These are phyloP conservation scores for Drosophila paranaensis DNA, from an alignment of 2,888 invertebrate genomes.

Conservation along the genomic window DNA sequence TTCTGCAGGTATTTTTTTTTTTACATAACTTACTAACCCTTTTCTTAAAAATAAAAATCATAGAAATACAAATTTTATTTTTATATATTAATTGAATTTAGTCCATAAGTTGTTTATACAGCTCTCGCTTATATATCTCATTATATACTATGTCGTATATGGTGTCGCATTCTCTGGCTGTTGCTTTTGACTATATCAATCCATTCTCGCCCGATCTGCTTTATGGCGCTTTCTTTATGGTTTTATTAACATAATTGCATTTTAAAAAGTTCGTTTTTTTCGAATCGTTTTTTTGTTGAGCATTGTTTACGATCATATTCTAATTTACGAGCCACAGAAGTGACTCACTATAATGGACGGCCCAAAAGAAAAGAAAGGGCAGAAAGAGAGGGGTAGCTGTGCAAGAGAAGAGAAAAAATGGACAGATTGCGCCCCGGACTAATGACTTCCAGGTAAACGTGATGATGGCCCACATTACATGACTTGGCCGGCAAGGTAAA, in stretches of 20 bases:
- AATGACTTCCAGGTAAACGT: constrained; percentile 79
- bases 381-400: constrained; percentile 34
- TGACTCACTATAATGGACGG: constrained; percentile 39
- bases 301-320: constrained; percentile 58
- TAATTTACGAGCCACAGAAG: constrained; percentile 54
- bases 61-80: too few relatives aligned
- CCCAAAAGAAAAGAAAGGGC: constrained; percentile 6
- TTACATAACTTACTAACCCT: too few relatives aligned
- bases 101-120: neutral
- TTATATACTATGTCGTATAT: neutral
- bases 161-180: neutral
- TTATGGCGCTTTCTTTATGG: constrained; percentile 71
- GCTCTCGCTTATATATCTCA: neutral
- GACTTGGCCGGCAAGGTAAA: constrained; percentile 49
- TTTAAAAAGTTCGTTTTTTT: constrained; percentile 49
- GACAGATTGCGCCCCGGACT: constrained; percentile 41
- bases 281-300: constrained; percentile 37
- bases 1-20: too few relatives aligned
- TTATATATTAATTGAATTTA: too few relatives aligned
- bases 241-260: constrained; percentile 76
- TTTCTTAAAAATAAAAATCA: neutral
- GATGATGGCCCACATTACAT: constrained; percentile 58
- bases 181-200: constrained; percentile 8
- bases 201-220: constrained; percentile 51
- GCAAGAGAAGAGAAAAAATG: neutral